Base-by-base conservation (phyloP, 1,140 invertebrate species). In the Polypedilum pembai region DNA sequence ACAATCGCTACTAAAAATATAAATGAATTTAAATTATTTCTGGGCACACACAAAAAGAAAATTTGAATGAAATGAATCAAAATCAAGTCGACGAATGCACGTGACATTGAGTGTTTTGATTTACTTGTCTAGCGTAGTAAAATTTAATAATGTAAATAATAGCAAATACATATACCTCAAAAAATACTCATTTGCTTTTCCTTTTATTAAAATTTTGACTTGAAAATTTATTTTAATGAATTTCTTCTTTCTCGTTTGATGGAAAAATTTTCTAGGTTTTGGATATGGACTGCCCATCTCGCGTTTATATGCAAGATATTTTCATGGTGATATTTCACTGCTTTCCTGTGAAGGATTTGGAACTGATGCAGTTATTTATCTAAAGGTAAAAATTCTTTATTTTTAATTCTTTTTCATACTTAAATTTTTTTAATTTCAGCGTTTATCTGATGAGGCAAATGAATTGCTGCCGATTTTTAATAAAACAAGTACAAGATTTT, bases 201-300 rank as follows among this genome's bases (percentile, higher is more conserved):
- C 24, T 1, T 33, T 33, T 3, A 33, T 33, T 5, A 5, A 33
- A 33, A 5, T 33, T 33, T 33, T 33, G 5, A 1, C 24, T 33
- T 33, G 24, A 33, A 33, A 33, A 33, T 33, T 33, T 33, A 33
- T 33, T 33, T 33, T 33, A 33, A 3, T 33, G 1, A n/a, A 33
- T 33, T 3, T 33, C 5, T 33, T 33, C 24, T 33, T 33, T 33
- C 1, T 33, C 24, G 24, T 33, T 33, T 33, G 5, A 33, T 33
- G 24, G 5, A 33, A 33, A 33, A 33, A 33, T 56, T 74, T 85
- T 84, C 82, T 85, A 87, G 91, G 97, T 45, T 99, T 98, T 83
- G 98, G 98, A 2, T 99, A 99, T 83, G 98, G 98, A 75, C 84
- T 99, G 78, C 98, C 98, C 15, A 89, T 99, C 73, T 98, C 96